Conservation (phyloP, 1,140 invertebrate species). For the Myzus persicae region DNA sequence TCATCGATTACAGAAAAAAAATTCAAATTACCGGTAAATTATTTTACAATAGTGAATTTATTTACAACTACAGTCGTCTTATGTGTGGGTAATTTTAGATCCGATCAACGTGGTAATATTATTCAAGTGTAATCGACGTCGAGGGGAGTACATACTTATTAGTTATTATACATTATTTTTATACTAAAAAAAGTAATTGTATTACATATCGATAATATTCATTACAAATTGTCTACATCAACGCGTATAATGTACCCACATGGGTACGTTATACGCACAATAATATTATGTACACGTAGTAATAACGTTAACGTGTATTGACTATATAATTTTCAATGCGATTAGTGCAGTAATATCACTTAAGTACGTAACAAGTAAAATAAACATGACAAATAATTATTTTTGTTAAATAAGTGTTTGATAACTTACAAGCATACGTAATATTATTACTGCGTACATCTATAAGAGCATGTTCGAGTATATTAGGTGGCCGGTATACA, state of each 20-base stretch:
- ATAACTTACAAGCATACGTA: neutral
- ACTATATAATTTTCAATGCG: neutral
- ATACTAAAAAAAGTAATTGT: neutral
- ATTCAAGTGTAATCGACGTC: neutral
- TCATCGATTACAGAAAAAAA: constrained; percentile 2
- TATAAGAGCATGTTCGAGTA: neutral
- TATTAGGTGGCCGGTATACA: neutral
- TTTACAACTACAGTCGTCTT: neutral
- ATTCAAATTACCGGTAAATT: neutral
- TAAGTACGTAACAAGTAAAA: neutral
- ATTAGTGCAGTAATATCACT: neutral
- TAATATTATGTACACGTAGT: neutral
- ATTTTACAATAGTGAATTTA: constrained; percentile 4
- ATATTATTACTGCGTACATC: too few species aligned
- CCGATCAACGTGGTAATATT: neutral
- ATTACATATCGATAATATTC: neutral
- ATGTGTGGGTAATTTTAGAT: neutral
- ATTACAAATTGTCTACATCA: neutral
- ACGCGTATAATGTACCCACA: too few species aligned
- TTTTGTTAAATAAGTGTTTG: neutral
- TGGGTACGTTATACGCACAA: too few species aligned
- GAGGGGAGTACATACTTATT: neutral
- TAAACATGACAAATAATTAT: neutral
- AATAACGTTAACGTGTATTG: neutral
- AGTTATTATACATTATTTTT: neutral